Evolutionary conservation across 2,888 invertebrate species (phyloP).

Genomic region (Chrysolina haemoptera): DNA sequence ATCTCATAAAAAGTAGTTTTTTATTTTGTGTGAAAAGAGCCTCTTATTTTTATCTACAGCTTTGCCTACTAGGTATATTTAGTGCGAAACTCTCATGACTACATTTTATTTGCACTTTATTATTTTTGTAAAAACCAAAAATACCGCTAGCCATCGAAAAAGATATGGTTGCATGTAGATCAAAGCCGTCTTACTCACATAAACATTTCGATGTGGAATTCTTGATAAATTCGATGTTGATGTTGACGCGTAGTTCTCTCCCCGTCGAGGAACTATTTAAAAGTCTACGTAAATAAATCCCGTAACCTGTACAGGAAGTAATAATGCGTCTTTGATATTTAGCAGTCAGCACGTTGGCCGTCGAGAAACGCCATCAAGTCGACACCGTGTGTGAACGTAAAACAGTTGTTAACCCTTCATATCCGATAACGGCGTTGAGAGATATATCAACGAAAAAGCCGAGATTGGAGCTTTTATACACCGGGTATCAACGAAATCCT

Average conservation of each 20-base stretch:
- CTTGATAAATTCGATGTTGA: slow-evolving; percentile 1
- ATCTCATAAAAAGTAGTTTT: too few species aligned
- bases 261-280: slow-evolving; percentile 3
- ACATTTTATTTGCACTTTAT: neutral
- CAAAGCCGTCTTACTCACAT: neutral
- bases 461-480: neutral
- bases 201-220: neutral
- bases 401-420: neutral
- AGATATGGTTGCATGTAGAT: neutral
- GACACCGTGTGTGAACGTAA: neutral
- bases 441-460: neutral
- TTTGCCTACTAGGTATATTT: too few species aligned
- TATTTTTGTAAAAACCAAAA: neutral
- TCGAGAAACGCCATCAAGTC: slow-evolving; percentile 4
- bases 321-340: slow-evolving; percentile 17
- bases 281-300: slow-evolving; percentile 10
- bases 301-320: slow-evolving; percentile 19
- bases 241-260: neutral
- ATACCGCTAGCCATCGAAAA: neutral
- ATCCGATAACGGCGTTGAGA: neutral
- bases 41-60: too few species aligned
- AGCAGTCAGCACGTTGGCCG: slow-evolving; percentile 1
- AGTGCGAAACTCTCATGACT: too few species aligned
- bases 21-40: too few species aligned
- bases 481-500: too few species aligned